phyloP scores from a whole-genome alignment of 2,797 vertebrate species.

The Chrosomus eos region DNA sequence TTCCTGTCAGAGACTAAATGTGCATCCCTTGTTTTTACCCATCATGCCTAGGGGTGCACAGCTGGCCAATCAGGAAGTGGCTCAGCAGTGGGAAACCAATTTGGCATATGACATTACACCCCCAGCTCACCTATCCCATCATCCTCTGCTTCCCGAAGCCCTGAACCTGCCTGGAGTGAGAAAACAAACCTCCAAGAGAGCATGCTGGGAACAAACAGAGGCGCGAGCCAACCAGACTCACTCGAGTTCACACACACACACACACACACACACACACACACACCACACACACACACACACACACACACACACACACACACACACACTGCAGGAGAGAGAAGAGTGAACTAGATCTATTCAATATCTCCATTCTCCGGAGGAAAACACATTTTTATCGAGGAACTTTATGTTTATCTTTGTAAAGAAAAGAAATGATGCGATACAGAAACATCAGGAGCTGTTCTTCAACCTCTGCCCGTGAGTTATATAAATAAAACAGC shows the following conservation, averaged over 20 bases:
- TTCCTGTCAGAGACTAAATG: neutral
- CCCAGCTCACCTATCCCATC: slow-evolving; percentile 9
- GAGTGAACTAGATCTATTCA: neutral
- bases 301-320: too few species aligned
- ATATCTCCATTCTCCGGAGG: neutral
- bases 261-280: too few species aligned
- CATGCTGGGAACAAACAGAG: slow-evolving; percentile 10
- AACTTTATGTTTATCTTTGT: too few species aligned
- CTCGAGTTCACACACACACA: too few species aligned
- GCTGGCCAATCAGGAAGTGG: slow-evolving; percentile 21
- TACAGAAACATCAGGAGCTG: too few species aligned
- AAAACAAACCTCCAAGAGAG: slow-evolving; percentile 20
- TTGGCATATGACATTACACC: slow-evolving; percentile 1
- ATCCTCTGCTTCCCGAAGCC: slow-evolving; percentile 17
- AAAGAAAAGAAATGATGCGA: too few species aligned
- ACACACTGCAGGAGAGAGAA: neutral
- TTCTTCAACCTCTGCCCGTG: too few species aligned
- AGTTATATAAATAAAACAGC: too few species aligned
- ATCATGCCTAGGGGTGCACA: slow-evolving; percentile 10
- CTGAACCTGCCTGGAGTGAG: neutral
- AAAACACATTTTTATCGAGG: neutral
- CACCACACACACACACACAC: too few species aligned
- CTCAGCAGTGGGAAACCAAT: slow-evolving; percentile 11
- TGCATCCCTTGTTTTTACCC: neutral
- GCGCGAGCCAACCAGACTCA: neutral